A percentile compares a stretch with the other conserved stretches of the same genome.
Evolutionary conservation across 2,888 invertebrate genomes (phyloP).

Genomic region (Chironomus tentans): DNA sequence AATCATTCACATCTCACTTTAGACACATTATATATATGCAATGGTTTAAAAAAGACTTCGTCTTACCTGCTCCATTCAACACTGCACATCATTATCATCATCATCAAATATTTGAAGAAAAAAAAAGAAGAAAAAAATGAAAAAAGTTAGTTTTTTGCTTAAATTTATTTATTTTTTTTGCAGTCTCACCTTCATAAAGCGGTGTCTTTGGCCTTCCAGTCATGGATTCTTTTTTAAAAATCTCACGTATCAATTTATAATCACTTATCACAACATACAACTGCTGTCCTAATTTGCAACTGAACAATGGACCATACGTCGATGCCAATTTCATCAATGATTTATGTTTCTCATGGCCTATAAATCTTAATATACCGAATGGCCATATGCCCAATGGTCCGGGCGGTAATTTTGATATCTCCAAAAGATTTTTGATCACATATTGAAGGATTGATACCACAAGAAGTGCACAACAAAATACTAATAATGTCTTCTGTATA

Average conservation of each 20-base stretch:
- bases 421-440: not conserved
- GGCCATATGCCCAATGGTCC: slow-evolving; percentile 83
- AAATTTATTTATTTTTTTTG: slow-evolving; percentile 67
- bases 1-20: not conserved
- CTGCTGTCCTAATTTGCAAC: slow-evolving; percentile 70
- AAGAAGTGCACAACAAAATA: slow-evolving; percentile 13
- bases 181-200: slow-evolving; percentile 58
- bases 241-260: slow-evolving; percentile 74
- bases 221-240: slow-evolving; percentile 78
- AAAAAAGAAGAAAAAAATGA: not conserved
- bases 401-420: slow-evolving; percentile 54
- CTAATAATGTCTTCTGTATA: slow-evolving; percentile 1
- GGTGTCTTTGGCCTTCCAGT: slow-evolving; percentile 80
- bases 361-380: slow-evolving; percentile 65
- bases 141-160: slow-evolving; percentile 27
- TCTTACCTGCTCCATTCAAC: slow-evolving; percentile 15
- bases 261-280: slow-evolving; percentile 79
- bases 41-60: not conserved
- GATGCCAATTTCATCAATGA: slow-evolving; percentile 67
- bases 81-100: not conserved
- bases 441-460: not conserved
- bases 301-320: slow-evolving; percentile 73
- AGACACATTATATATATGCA: not conserved
- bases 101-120: not conserved
- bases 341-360: slow-evolving; percentile 66